Evolutionary conservation across 2,797 vertebrate species (phyloP), one percentile per base, ranked within the genome.

Genomic region (Arrhamphus sclerolepis): DNA sequence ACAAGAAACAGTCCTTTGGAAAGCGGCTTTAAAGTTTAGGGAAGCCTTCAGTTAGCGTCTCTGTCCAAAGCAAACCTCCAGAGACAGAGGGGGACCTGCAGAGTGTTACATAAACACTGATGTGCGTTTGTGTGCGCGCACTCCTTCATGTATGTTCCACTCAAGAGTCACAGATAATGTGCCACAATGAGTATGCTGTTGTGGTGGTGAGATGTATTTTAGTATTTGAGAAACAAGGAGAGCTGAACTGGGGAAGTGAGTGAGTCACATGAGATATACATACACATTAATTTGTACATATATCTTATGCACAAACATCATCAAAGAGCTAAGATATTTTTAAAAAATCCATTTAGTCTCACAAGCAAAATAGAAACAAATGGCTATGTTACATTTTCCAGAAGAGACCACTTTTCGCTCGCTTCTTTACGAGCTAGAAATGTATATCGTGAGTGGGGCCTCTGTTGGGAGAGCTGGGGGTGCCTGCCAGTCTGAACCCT

Each of bases 361-460:
- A 72, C 52, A 56, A 59, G 42, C 61, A 68, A 82, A 87, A 83
- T 70, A 77, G 80, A 74, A 59, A 82, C 69, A 71, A 77, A 73
- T 47, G 47, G 49, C 73, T 80, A 70, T 26, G 52, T 70, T 79
- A 61, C 40, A 66, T 64, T 80, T 84, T 87, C 79, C 70, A 70
- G 63, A 72, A 62, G 75, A 81, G 66, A 74, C 56, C 3, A 48
- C 59, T 84, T 57, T 82, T 82, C 79, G 70, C 65, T 77, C 17
- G 19, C 39, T 59, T 75, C 75, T 72, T 76, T 65, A 74, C 72
- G 83, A 88, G 75, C 44, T 70, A 84, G 66, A 87, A 83, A 85
- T 89, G 79, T 86, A 84, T 84, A 79, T 71, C 81, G 80, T 66
- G 81, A 84, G 46, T 54, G 66, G 68, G 67, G 62, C 63, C 72